A percentile compares a stretch with the other conserved stretches of the same genome.
Conservation (phyloP, 1,140 invertebrate species). For the Caerostris darwini region DNA sequence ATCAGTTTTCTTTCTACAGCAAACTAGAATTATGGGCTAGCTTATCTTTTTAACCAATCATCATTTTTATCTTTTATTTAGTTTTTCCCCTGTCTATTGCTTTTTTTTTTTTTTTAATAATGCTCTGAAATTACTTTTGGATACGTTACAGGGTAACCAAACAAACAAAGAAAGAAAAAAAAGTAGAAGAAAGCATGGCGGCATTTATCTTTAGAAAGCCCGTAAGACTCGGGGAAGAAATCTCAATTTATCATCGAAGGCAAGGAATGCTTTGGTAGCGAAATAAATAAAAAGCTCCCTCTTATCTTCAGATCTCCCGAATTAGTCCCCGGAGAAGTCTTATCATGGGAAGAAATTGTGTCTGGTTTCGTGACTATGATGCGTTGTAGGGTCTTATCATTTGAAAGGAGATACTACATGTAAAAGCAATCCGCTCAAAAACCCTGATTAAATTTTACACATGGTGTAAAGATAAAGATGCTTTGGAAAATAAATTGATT, state of each 20-base stretch:
- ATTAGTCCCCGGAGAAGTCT: constrained; percentile 28
- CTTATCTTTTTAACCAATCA: not conserved
- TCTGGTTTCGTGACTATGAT: not conserved
- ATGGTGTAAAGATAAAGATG: no score
- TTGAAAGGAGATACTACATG: not conserved
- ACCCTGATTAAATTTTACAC: no score
- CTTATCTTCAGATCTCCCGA: constrained; percentile 24
- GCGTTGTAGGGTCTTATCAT: not conserved
- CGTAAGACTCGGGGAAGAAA: not conserved
- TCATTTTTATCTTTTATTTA: not conserved
- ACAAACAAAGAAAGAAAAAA: not conserved
- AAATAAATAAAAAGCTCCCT: constrained; percentile 27
- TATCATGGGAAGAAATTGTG: not conserved
- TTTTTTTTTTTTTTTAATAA: not conserved
- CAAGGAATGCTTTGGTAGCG: not conserved
- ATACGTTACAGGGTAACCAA: not conserved
- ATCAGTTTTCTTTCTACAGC: not conserved
- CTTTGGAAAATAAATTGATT: no score
- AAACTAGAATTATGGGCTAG: not conserved
- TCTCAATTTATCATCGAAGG: constrained; percentile 55
- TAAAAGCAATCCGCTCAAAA: no score
- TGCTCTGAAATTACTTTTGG: constrained; percentile 40
- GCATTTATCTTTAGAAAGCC: constrained; percentile 27
- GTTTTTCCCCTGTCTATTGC: not conserved
- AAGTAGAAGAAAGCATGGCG: not conserved